These are phyloP conservation scores for Abrostola tripartita DNA, from an alignment of 2,888 invertebrate species.

Conservation along the genomic window DNA sequence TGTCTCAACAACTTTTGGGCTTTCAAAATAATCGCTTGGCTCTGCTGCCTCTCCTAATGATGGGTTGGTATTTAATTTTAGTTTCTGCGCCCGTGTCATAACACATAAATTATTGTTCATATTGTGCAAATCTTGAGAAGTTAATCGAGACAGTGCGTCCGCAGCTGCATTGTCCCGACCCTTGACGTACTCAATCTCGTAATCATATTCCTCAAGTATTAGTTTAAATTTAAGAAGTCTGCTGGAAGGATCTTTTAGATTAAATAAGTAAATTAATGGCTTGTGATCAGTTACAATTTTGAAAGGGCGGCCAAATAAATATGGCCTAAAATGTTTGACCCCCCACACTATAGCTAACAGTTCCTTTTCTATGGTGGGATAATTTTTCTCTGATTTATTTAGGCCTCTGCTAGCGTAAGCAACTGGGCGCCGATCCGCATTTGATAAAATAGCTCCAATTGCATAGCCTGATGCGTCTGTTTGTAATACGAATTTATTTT, in stretches of 20 bases:
- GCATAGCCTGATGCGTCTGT: neutral
- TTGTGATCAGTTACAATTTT: constrained; percentile 8
- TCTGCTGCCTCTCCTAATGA: too few species aligned
- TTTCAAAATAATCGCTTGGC: neutral
- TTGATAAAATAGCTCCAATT: neutral
- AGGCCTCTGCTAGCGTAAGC: neutral
- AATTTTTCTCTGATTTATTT: neutral
- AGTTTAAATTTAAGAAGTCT: constrained; percentile 10
- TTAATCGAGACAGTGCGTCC: constrained; percentile 9
- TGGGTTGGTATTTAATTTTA: too few species aligned
- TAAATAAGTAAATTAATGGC: constrained; percentile 11
- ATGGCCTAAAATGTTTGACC: neutral
- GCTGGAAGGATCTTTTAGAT: constrained; percentile 13
- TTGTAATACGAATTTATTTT: neutral
- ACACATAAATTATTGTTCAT: too few species aligned
- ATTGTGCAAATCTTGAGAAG: too few species aligned
- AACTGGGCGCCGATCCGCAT: neutral
- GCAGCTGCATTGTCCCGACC: constrained; percentile 11
- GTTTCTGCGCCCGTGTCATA: too few species aligned
- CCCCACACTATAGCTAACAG: neutral
- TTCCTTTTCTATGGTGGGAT: neutral
- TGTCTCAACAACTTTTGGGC: constrained; percentile 1
- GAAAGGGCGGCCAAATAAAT: neutral
- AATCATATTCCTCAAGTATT: constrained; percentile 12
- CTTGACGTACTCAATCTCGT: constrained; percentile 5